Conservation (phyloP, 2,113 vertebrate genomes). For the Excalfactoria chinensis region DNA sequence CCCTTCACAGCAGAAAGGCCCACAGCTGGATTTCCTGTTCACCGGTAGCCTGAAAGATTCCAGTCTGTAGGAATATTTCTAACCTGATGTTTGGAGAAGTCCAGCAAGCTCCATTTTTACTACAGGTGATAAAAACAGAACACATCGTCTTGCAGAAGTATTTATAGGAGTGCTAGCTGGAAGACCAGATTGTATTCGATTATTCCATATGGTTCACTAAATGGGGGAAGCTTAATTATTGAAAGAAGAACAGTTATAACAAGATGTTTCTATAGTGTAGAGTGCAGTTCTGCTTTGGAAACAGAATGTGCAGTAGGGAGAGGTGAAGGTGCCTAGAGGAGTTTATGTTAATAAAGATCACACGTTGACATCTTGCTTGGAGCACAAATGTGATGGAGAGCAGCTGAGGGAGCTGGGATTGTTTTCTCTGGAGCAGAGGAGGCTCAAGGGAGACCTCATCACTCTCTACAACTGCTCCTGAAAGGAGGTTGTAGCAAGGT, state of each 20-base stretch:
- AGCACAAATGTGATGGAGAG: too few relatives aligned
- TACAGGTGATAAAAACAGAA: background rate
- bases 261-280: background rate
- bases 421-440: too few relatives aligned
- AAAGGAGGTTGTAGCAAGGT: too few relatives aligned
- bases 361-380: too few relatives aligned
- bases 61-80: background rate
- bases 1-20: background rate
- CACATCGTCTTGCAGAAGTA: accelerated
- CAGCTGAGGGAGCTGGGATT: too few relatives aligned
- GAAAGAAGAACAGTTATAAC: background rate
- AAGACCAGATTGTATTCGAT: background rate
- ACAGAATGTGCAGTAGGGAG: background rate
- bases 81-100: background rate
- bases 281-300: background rate
- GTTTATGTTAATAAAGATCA: background rate
- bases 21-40: background rate
- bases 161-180: background rate
- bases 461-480: too few relatives aligned
- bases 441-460: too few relatives aligned
- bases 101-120: background rate
- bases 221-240: background rate
- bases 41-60: background rate
- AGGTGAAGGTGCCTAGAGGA: background rate
- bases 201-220: background rate